Percentiles rank a stretch among this genome's conserved stretches.
phyloP scores from a whole-genome alignment of 1,140 invertebrate genomes.

The Batillaria attramentaria region DNA sequence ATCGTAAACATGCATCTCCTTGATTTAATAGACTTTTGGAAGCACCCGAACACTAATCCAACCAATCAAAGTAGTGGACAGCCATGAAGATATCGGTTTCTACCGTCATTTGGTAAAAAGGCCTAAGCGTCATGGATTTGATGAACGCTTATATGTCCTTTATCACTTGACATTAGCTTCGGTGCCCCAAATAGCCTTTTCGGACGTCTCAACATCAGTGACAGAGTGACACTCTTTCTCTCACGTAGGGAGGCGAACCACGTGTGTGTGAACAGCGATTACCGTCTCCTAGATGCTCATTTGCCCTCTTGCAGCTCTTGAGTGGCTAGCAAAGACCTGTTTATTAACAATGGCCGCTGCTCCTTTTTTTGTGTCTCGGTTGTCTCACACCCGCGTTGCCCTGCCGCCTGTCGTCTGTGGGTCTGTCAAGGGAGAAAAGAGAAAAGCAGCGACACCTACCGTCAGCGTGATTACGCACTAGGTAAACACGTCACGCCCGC shows the following conservation, averaged over 20 bases:
- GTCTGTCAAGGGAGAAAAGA: too few relatives aligned
- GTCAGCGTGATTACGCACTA: constrained; percentile 5
- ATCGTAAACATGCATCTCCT: too few relatives aligned
- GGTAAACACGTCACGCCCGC: constrained; percentile 21
- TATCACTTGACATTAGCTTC: not conserved
- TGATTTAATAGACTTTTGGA: too few relatives aligned
- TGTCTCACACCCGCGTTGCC: not conserved
- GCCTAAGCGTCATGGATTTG: not conserved
- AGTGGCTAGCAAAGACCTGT: not conserved
- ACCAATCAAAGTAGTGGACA: too few relatives aligned
- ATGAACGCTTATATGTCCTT: not conserved
- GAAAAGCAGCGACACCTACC: not conserved
- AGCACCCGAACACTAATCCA: too few relatives aligned
- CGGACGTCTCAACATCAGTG: not conserved
- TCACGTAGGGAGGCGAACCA: not conserved
- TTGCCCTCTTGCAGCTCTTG: not conserved
- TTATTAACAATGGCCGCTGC: not conserved
- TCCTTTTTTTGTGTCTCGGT: not conserved
- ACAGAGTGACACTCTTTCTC: not conserved
- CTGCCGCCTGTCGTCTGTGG: not conserved
- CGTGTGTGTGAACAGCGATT: not conserved
- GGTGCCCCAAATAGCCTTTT: not conserved
- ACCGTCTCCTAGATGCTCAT: not conserved
- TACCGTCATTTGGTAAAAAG: too few relatives aligned
- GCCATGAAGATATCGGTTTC: too few relatives aligned